These are phyloP conservation scores for Caenorhabditis briggsae DNA, from an alignment of 1,140 invertebrate genomes.

Conservation along the genomic window DNA sequence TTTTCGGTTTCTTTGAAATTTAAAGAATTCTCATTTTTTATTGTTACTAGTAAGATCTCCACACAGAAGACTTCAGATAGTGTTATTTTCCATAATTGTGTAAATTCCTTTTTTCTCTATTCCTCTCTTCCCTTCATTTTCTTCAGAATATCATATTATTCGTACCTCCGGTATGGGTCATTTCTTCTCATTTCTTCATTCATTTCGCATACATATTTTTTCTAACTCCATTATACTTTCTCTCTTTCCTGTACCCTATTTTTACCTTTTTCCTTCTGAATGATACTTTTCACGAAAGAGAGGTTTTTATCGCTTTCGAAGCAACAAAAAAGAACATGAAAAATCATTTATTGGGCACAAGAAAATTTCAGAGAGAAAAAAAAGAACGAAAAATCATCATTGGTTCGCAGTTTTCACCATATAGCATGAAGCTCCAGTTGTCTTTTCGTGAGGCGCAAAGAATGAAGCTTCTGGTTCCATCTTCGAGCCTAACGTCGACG, in stretches of 20 bases:
- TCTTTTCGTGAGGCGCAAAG: conserved; percentile 25
- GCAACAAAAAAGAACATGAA: too few species aligned
- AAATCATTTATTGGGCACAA: too few species aligned
- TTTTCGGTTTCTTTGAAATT: conserved; percentile 49
- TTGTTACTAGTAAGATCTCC: conserved; percentile 50
- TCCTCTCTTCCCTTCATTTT: conserved; percentile 17
- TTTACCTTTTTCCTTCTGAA: neutral
- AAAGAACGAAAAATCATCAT: neutral
- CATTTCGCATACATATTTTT: conserved; percentile 49
- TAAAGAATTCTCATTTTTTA: conserved; percentile 25
- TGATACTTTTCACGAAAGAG: conserved; percentile 27
- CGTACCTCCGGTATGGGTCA: conserved; percentile 42
- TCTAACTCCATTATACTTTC: conserved; percentile 3
- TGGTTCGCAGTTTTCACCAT: conserved; percentile 1
- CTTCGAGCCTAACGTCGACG: neutral
- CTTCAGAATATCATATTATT: conserved; percentile 26
- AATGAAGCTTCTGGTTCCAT: neutral
- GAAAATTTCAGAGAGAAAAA: neutral
- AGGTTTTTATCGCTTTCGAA: neutral
- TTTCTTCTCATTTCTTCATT: conserved; percentile 39
- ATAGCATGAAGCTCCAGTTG: conserved; percentile 18
- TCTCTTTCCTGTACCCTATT: conserved; percentile 2
- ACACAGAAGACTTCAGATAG: neutral
- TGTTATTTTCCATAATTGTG: conserved; percentile 19
- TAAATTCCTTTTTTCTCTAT: neutral